These are phyloP conservation scores for Melierax canorus DNA, from an alignment of 2,113 vertebrate genomes.

Conservation along the genomic window DNA sequence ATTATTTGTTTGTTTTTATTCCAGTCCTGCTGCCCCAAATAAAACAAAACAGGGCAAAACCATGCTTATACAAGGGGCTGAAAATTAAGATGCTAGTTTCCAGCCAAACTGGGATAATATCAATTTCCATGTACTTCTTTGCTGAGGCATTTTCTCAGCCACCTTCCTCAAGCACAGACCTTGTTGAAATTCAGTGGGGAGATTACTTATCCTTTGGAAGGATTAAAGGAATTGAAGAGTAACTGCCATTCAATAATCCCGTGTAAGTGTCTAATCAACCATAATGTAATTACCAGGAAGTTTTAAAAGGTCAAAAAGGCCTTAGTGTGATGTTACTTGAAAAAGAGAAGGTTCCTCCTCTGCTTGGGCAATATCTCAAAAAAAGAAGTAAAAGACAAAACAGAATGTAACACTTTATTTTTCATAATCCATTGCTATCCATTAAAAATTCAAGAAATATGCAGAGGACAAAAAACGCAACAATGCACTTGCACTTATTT, in stretches of 20 bases:
- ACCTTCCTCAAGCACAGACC: background rate
- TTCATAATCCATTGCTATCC: no score
- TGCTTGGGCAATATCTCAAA: background rate
- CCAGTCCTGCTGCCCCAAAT: background rate
- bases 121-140: background rate
- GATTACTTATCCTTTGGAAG: conserved; percentile 26
- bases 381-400: background rate
- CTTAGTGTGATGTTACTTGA: background rate
- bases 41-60: background rate
- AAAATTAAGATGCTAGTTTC: background rate
- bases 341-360: background rate
- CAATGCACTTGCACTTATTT: background rate
- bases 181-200: background rate
- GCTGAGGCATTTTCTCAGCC: background rate
- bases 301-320: conserved; percentile 53
- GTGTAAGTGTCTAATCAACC: conserved; percentile 40
- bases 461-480: background rate
- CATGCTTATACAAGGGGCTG: background rate
- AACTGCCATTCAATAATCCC: conserved; percentile 43
- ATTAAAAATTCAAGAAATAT: background rate
- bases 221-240: conserved; percentile 45
- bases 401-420: background rate
- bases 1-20: background rate
- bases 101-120: background rate
- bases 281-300: conserved; percentile 55